Conservation (phyloP, 2,797 vertebrate genomes). For the Mormyrops boulengeri region DNA sequence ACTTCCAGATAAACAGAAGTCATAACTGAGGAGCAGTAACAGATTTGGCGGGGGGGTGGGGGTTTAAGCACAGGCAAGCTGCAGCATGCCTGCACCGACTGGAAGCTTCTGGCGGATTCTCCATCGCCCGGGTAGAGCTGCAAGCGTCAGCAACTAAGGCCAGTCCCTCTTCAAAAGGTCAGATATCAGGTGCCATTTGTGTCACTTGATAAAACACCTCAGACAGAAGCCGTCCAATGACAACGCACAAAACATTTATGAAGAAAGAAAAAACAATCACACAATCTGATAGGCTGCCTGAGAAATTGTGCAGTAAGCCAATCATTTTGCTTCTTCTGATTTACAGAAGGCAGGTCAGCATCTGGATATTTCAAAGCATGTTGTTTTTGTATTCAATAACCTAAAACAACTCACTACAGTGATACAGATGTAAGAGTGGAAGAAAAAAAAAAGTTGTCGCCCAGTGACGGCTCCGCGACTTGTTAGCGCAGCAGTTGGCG, state of each 20-base stretch:
- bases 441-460: not conserved
- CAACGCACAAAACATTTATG: not conserved
- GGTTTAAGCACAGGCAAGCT: not conserved
- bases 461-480: not conserved
- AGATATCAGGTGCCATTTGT: conserved; percentile 62
- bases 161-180: conserved; percentile 55
- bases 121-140: not conserved
- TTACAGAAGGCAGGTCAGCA: not conserved
- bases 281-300: not conserved
- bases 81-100: not conserved
- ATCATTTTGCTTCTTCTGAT: not conserved
- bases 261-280: not conserved
- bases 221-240: not conserved
- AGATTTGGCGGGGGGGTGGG: not conserved
- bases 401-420: not conserved
- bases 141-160: conserved; percentile 18
- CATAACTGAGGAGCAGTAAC: not conserved
- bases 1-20: not conserved
- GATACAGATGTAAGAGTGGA: not conserved
- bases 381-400: not conserved
- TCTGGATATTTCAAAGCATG: not conserved
- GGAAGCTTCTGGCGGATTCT: not conserved
- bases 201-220: not conserved
- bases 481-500: not conserved
- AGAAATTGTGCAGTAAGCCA: not conserved